Evolutionary conservation across 2,113 vertebrate species (phyloP), one percentile per base, ranked within the genome.

Genomic region (Syngnathoides biaculeatus): DNA sequence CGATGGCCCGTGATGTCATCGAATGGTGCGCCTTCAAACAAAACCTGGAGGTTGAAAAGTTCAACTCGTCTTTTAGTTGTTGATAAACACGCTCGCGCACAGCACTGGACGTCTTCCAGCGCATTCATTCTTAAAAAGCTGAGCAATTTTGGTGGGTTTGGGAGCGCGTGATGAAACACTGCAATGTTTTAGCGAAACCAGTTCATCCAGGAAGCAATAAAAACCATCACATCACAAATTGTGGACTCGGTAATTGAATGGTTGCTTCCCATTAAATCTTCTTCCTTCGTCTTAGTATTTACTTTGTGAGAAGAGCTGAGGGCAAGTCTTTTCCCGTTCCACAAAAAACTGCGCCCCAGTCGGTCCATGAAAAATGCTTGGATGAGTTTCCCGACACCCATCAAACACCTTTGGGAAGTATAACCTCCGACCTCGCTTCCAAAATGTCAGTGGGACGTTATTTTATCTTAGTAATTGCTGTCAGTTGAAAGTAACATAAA

Each of bases 11-110:
- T 74, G 74, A 85, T 87, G 78, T 84, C 68, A 73, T 87, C 82
- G 85, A 79, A 87, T 81, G 73, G 80, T 73, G 84, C 74, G 84
- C 74, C 82, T 78, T 90, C 77, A 69, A 60, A 84, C 76, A 70
- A 70, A 68, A 85, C 63, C 47, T 66, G 62, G 63, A 76, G 86
- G 87, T 89, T 89, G 77, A 90, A 91, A 84, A 89, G 89, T 91
- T 92, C 86, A 88, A 40, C 66, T 65, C 81, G 75, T 84, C 72
- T 78, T 84, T 69, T 64, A 68, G 47, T 56, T 26, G 67, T 79
- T 76, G 69, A 85, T 76, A 52, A 74, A 75, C 26, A 14, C 19
- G 52, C 66, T 76, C 42, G 14, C 64, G 63, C 27, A 42, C 66
- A 67, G 71, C 72, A 65, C 77, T 65, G 22, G 53, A 69, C 56